phyloP scores from a whole-genome alignment of 2,888 invertebrate species.

The Philonicus albiceps region DNA sequence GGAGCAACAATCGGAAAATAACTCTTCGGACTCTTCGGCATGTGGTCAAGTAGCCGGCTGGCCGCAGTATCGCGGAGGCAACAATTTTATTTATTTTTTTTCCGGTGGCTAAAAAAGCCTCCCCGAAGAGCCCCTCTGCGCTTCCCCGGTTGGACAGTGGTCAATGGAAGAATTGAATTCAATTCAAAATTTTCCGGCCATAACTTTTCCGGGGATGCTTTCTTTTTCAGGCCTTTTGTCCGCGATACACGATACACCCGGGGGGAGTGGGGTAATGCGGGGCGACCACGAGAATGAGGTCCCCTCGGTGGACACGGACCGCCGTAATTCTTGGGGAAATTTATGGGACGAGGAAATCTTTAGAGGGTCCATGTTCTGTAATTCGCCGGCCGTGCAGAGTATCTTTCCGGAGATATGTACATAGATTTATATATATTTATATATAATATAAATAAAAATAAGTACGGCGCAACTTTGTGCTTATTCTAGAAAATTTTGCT shows the following conservation, averaged over 20 bases:
- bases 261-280: not conserved
- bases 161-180: not conserved
- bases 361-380: not conserved
- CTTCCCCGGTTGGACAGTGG: not conserved
- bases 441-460: not conserved
- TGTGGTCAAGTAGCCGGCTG: conserved; percentile 4
- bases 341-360: conserved; percentile 35
- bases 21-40: not conserved
- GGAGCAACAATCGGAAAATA: conserved; percentile 25
- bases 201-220: conserved; percentile 6
- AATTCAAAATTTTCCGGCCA: conserved; percentile 33
- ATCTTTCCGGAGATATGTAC: conserved; percentile 9
- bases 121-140: not conserved
- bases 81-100: too few species aligned
- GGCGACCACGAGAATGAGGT: not conserved
- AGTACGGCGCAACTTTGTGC: not conserved
- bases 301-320: not conserved
- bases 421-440: too few species aligned
- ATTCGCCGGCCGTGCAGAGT: not conserved
- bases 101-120: not conserved
- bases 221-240: not conserved
- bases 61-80: not conserved
- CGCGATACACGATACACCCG: not conserved
- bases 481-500: not conserved
- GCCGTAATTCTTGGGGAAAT: conserved; percentile 28